These are phyloP conservation scores for Acrossocheilus wenchowensis DNA, from an alignment of 2,797 vertebrate genomes.

Conservation along the genomic window DNA sequence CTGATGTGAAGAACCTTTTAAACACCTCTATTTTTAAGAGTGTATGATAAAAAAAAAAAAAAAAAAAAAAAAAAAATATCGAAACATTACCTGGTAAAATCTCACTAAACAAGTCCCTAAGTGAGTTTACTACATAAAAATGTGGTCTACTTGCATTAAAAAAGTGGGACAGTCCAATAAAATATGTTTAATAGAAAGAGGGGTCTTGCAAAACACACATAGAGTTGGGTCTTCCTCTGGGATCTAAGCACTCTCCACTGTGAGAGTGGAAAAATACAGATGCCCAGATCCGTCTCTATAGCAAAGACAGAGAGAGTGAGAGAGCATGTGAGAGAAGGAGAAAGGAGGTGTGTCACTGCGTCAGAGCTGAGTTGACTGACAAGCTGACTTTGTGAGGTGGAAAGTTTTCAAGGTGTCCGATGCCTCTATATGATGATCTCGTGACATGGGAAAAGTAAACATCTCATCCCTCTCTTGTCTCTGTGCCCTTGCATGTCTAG, in stretches of 20 bases:
- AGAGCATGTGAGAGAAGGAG: slow-evolving; percentile 52
- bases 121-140: not conserved
- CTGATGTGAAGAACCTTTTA: too few relatives aligned
- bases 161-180: not conserved
- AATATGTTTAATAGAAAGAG: not conserved
- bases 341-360: slow-evolving; percentile 49
- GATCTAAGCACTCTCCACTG: slow-evolving; percentile 17
- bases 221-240: not conserved
- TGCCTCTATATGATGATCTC: slow-evolving; percentile 16
- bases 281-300: not conserved
- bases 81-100: not conserved
- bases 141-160: not conserved
- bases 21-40: too few relatives aligned
- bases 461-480: not conserved
- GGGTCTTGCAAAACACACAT: not conserved
- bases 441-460: slow-evolving; percentile 34
- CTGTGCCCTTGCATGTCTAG: not conserved
- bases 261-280: slow-evolving; percentile 73
- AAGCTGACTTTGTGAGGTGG: not conserved
- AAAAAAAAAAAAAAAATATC: too few relatives aligned
- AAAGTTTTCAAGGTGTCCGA: slow-evolving; percentile 44
- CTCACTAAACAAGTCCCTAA: not conserved
- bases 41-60: too few relatives aligned
- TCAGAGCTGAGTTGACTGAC: slow-evolving; percentile 48
- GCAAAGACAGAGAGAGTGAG: slow-evolving; percentile 1